Percentiles rank a stretch among this genome's conserved stretches.
Conservation (phyloP, 2,888 invertebrate genomes). For the Pyrrhia umbra region DNA sequence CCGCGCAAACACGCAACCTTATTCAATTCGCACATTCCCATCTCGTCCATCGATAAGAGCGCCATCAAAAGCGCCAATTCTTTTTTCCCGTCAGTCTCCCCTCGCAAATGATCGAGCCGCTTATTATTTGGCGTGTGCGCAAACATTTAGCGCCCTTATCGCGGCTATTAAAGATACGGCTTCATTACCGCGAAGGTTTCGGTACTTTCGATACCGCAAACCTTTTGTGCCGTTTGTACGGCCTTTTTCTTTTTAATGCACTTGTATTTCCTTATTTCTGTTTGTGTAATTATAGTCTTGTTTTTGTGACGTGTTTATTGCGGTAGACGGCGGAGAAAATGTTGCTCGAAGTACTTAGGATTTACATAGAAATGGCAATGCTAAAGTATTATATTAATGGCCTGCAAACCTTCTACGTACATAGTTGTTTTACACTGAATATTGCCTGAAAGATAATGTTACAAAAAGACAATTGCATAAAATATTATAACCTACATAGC, state of each 20-base stretch:
- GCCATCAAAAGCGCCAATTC: slow-evolving; percentile 73
- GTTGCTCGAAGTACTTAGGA: background rate
- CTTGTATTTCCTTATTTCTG: slow-evolving; percentile 60
- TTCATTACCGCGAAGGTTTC: slow-evolving; percentile 81
- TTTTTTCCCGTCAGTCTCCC: slow-evolving; percentile 82
- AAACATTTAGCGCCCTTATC: slow-evolving; percentile 90
- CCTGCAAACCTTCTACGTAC: background rate
- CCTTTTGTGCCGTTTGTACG: slow-evolving; percentile 52
- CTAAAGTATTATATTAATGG: background rate
- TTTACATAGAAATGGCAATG: background rate
- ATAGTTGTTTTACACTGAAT: background rate
- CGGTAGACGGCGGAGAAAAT: background rate
- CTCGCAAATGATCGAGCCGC: slow-evolving; percentile 87
- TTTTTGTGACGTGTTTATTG: slow-evolving; percentile 25
- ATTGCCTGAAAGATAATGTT: background rate
- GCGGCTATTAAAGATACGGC: slow-evolving; percentile 89
- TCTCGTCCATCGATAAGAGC: slow-evolving; percentile 76
- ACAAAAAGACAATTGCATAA: background rate
- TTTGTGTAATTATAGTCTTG: slow-evolving; percentile 42
- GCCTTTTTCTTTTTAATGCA: slow-evolving; percentile 58
- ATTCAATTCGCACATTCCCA: slow-evolving; percentile 82
- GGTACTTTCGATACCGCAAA: slow-evolving; percentile 47
- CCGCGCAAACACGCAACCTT: slow-evolving; percentile 62
- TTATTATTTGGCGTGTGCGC: slow-evolving; percentile 90
- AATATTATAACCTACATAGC: background rate